A percentile compares a stretch with the other conserved stretches of the same genome.
These are phyloP conservation scores for Lasiommata megera DNA, from an alignment of 2,888 invertebrate genomes.

Conservation along the genomic window DNA sequence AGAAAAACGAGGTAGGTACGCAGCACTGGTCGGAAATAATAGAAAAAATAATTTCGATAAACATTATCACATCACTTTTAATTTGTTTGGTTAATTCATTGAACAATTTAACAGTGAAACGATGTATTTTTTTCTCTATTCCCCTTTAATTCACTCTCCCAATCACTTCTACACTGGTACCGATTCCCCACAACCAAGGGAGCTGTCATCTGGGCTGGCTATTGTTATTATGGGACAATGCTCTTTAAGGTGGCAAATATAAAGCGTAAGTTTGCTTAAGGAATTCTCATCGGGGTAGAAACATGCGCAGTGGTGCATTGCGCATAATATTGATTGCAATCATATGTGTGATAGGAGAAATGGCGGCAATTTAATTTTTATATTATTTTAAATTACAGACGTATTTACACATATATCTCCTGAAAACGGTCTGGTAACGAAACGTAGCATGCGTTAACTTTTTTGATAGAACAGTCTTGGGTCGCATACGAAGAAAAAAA, in stretches of 20 bases:
- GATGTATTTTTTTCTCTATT: slow-evolving; percentile 24
- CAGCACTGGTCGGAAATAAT: slow-evolving; percentile 15
- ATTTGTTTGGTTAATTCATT: slow-evolving; percentile 6
- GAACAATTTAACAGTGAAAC: slow-evolving; percentile 6
- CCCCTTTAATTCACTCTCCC: slow-evolving; percentile 45
- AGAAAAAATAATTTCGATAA: slow-evolving; percentile 18
- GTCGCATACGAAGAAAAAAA: too few species aligned
- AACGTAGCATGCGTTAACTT: too few species aligned
- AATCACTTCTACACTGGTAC: slow-evolving; percentile 62
- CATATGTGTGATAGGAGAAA: slow-evolving; percentile 61
- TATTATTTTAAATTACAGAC: slow-evolving; percentile 1
- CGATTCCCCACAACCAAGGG: slow-evolving; percentile 47
- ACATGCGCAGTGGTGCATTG: slow-evolving; percentile 76
- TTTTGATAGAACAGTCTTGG: too few species aligned
- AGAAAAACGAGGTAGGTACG: slow-evolving; percentile 12
- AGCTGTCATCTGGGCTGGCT: slow-evolving; percentile 62
- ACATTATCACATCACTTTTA: slow-evolving; percentile 22
- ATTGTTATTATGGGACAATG: slow-evolving; percentile 15
- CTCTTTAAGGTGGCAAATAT: slow-evolving; percentile 17
- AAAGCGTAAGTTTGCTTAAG: slow-evolving; percentile 38
- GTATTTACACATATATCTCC: too few species aligned
- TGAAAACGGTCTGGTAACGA: too few species aligned
- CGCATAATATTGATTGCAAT: slow-evolving; percentile 77
- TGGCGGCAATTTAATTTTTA: slow-evolving; percentile 63
- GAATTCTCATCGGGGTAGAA: slow-evolving; percentile 44